Base-by-base conservation (phyloP, 2,888 invertebrate species). In the Oligia fasciuncula region DNA sequence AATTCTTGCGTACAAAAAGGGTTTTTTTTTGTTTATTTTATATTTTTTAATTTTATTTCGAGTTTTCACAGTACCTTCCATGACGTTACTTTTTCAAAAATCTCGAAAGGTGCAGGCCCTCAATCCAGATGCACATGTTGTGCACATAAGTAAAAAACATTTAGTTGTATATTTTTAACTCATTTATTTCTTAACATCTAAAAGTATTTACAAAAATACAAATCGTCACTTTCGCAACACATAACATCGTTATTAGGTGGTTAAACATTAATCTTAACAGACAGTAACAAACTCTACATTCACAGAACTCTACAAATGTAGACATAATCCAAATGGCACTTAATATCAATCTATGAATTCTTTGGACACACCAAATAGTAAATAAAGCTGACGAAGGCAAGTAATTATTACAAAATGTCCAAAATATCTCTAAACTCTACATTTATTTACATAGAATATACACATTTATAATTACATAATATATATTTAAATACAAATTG, bases 301-400 rank as follows among this genome's bases (percentile, higher is more conserved):
- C 63, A 82, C 84, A 86, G 81, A 79, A 78, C 72, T 81, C 76
- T 76, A 79, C 87, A 90, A 91, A 73, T 74, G 73, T 83, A 83
- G 74, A 91, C 89, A 86, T 86, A 84, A 87, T 90, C 91, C 90
- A 88, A 94, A 94, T 94, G 94, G 94, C 94, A 94, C 94, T 93
- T 91, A 91, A 85, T 83, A 87, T 85, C 83, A 85, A 85, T 83
- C 77, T 90, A 89, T 88, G 76, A 84, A 84, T 85, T 90, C 90
- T 91, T 92, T 91, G 91, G 91, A 91, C 86, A 86, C 81, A 86
- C 90, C 90, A 91, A 90, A 87, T 81, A 75, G 84, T 92, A 92
- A 90, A 91, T 92, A 92, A 90, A 91, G 89, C 90, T 89, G 84
- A 84, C 54, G 74, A 81, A 87, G 89, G 90, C 89, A 91, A 89